A percentile compares a stretch with the other conserved stretches of the same genome.
These are phyloP conservation scores for Pomacea maculata DNA, from an alignment of 1,140 invertebrate genomes.

Conservation along the genomic window DNA sequence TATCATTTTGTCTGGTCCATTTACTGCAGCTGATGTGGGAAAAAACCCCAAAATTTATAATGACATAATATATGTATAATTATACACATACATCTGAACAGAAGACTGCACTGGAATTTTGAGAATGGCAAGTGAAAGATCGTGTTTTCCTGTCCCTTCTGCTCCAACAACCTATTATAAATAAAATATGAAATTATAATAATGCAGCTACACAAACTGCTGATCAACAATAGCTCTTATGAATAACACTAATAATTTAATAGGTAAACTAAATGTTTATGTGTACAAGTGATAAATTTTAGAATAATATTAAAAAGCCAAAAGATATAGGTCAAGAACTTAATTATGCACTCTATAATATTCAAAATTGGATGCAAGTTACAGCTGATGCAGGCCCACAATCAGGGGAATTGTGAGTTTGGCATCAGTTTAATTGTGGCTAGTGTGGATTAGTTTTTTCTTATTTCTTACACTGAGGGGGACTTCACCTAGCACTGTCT, in stretches of 20 bases:
- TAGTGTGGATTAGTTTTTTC: no score
- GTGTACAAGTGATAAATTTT: background rate
- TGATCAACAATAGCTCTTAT: background rate
- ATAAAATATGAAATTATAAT: background rate
- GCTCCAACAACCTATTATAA: conserved; percentile 20
- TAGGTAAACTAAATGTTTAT: background rate
- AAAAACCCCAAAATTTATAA: background rate
- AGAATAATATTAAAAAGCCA: background rate
- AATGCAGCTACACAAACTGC: background rate
- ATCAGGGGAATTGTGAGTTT: no score
- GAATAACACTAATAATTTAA: background rate
- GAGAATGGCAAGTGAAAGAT: conserved; percentile 18
- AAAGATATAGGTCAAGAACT: background rate
- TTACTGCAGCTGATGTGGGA: background rate
- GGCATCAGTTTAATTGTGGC: no score
- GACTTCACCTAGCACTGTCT: no score
- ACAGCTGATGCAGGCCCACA: no score
- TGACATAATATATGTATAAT: background rate
- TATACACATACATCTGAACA: conserved; percentile 16
- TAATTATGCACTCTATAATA: no score
- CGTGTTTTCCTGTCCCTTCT: conserved; percentile 24
- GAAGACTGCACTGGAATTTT: conserved; percentile 14
- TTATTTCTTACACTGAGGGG: no score
- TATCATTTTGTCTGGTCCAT: background rate
- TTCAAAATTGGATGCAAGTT: no score